Base-by-base conservation (phyloP, 2,113 vertebrate genomes). In the Chloropsis hardwickii region DNA sequence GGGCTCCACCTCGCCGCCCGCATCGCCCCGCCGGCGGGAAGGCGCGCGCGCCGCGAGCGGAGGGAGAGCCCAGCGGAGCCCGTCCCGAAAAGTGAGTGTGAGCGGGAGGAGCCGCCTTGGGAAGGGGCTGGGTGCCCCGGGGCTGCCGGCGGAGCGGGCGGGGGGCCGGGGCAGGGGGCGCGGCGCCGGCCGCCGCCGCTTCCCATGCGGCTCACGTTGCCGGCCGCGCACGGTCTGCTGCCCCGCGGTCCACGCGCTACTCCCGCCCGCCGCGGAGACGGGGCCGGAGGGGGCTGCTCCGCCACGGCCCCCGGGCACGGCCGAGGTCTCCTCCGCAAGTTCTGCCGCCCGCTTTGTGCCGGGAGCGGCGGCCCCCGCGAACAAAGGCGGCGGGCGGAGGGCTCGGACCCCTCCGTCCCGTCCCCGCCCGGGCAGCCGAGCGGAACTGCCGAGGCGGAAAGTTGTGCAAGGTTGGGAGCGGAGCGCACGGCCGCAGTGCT, bases 161-260 rank as follows among this genome's bases (percentile, higher is more conserved):
- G 60, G 47, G 35, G 74, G 37, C 39, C 31, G 48, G 31, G 33
- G 14, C 13, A 18, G 47, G 80, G 69, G 44, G 56, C 29, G 50
- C 56, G 74, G 58, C 29, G 58, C 47, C 24, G 84, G 37, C 24
- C 29, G 44, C 39, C 40, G 28, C n/a, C 83, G 61, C 33, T 91
- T 84, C 89, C 89, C 69, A 92, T 85, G 89, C 89, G 85, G 89
- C 89, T 89, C 90, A 89, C 86, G 93, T 86, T 86, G 81, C 60
- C 50, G 48, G 86, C 71, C 48, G 65, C 81, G 71, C 81, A 86
- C 81, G 82, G 90, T 86, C 82, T 82, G 82, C 31, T 83, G 90
- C 93, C 61, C 77, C 50, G 67, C 64, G 65, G 47, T 70, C 58
- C 76, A 11, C 45, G 54, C 67, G 22, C 27, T 31, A 17, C 77